Evolutionary conservation across 2,888 invertebrate genomes (phyloP), one percentile per base, ranked within the genome.

Genomic region (Leucophenga maculata): DNA sequence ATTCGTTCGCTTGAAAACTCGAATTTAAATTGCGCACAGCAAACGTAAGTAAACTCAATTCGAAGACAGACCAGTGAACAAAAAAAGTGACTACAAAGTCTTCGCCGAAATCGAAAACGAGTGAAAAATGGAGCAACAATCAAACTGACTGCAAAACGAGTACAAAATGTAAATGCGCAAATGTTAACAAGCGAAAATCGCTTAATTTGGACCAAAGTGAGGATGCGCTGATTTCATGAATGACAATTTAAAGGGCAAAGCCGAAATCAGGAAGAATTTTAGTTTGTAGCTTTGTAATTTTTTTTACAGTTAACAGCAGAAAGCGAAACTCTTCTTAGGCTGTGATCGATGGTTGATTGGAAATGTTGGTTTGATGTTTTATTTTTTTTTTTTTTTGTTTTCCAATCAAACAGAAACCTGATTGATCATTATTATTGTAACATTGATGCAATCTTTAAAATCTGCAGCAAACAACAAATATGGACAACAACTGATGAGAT

Each of bases 401-500:
- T 26, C 2, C 2, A 26, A 4, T 26, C 26, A 26, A 26, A 26
- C 26, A 26, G 26, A 39, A 39, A 39, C 39, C 39, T 6, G 39
- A 39, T 39, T 39, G 8, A 11, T 8, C 39, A 11, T 39, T 11
- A 39, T 39, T 39, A 39, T 39, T 11, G 26, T 26, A 39, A 39
- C 39, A 39, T 39, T 39, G 39, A 39, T 39, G 39, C 39, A 39
- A 39, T 39, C 39, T 39, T 18, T 16, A 50, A 18, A 16, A 50
- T 50, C 50, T 18, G 16, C 16, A n/a, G 50, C 50, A 50, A 4
- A 78, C 73, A 75, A 74, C 78, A 75, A 78, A 80, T 79, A 85
- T 83, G 85, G 79, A 39, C 75, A 78, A 82, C 52, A 77, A 70
- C 78, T 86, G 86, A 86, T 85, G 86, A 86, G 86, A 80, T 82